Conservation (phyloP, 2,888 invertebrate genomes). For the Heliconius hortense region DNA sequence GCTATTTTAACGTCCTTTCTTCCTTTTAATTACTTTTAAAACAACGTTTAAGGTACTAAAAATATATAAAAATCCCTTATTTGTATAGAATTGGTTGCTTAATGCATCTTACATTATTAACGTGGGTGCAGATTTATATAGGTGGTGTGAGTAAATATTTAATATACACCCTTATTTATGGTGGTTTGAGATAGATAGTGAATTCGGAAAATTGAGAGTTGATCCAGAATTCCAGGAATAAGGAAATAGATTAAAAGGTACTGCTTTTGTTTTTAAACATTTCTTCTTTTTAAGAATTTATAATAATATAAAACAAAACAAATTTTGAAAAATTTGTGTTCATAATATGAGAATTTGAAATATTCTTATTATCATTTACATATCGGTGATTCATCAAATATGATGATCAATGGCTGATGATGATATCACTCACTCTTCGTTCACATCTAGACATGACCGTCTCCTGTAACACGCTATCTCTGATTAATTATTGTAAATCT, state of each 20-base stretch:
- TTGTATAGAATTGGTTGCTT: constrained; percentile 9
- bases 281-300: too few species aligned
- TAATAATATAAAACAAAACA: not conserved
- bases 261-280: not conserved
- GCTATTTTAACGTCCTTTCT: not conserved
- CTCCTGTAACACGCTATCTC: too few species aligned
- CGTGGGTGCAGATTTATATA: constrained; percentile 39
- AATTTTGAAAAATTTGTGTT: too few species aligned
- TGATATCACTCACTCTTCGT: too few species aligned
- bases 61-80: not conserved
- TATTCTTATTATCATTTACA: too few species aligned
- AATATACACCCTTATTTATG: constrained; percentile 31
- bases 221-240: not conserved
- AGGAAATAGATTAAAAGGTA: not conserved
- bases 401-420: too few species aligned
- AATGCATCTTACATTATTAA: constrained; percentile 35
- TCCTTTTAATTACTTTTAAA: not conserved
- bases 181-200: constrained; percentile 3
- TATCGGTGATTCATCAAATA: too few species aligned
- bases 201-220: not conserved
- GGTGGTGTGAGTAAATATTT: constrained; percentile 38
- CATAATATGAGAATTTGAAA: not conserved
- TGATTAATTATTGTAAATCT: too few species aligned
- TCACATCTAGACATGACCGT: too few species aligned
- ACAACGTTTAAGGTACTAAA: not conserved